phyloP scores from a whole-genome alignment of 2,797 vertebrate genomes.

The Hipposideros larvatus region DNA sequence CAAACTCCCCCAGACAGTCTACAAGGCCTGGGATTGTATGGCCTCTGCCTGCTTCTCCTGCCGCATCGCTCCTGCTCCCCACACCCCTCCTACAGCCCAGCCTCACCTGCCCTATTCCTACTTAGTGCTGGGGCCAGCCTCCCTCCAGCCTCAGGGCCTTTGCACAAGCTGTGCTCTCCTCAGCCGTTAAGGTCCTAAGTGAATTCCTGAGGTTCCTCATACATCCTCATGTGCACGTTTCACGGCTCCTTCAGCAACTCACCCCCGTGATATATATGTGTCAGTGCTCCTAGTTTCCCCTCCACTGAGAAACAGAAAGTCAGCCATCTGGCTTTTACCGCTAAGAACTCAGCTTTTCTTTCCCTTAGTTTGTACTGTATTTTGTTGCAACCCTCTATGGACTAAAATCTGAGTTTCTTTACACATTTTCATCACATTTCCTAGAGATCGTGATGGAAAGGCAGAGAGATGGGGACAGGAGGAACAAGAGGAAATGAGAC shows the following conservation, averaged over 20 bases:
- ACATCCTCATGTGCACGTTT: no score
- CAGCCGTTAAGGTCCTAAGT: not conserved
- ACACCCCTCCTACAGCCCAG: not conserved
- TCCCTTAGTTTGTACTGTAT: not conserved
- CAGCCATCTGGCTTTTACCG: not conserved
- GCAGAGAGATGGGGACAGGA: not conserved
- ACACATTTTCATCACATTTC: not conserved
- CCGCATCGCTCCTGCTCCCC: not conserved
- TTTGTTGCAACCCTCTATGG: not conserved
- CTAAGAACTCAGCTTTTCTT: not conserved
- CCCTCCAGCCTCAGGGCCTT: not conserved
- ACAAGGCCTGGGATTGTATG: not conserved
- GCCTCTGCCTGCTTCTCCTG: not conserved
- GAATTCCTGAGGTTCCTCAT: not conserved
- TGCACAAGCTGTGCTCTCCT: not conserved
- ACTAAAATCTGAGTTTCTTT: not conserved
- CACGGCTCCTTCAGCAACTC: not conserved
- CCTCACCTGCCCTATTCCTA: not conserved
- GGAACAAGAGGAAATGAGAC: not conserved
- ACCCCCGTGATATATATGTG: not conserved
- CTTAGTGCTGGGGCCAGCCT: not conserved
- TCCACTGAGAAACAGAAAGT: not conserved
- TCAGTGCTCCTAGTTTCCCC: not conserved
- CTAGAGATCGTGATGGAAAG: not conserved
- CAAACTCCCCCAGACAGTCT: not conserved